Evolutionary conservation across 2,113 vertebrate species (phyloP).

Genomic region (Lepus timidus): DNA sequence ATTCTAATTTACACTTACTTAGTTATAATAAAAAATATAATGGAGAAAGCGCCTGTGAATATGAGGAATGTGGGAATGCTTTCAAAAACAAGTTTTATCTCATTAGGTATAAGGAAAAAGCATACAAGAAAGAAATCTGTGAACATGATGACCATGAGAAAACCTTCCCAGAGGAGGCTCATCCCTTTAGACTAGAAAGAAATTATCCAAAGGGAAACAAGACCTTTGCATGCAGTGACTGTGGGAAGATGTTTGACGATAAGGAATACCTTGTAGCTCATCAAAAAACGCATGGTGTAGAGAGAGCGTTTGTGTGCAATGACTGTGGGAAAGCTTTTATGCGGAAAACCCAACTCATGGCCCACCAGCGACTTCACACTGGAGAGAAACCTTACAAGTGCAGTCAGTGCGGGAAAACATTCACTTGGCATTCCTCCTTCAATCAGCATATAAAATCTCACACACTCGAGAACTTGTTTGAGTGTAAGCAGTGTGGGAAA

Average conservation of each 20-base stretch:
- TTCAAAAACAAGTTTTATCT: slow-evolving; percentile 16
- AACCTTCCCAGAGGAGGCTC: not conserved
- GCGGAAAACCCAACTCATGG: not conserved
- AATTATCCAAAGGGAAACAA: not conserved
- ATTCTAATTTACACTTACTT: not conserved
- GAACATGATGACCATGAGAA: not conserved
- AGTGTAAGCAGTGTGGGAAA: slow-evolving; percentile 69
- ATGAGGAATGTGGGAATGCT: not conserved
- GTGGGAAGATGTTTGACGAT: not conserved
- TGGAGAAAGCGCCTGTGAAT: not conserved
- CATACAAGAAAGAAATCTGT: not conserved
- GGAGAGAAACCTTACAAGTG: not conserved
- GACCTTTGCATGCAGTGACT: not conserved
- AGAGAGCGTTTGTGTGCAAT: too few species aligned
- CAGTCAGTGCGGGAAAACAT: not conserved
- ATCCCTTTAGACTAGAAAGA: not conserved
- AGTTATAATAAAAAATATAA: not conserved
- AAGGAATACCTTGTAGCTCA: not conserved
- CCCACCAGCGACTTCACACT: slow-evolving; percentile 1
- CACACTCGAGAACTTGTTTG: slow-evolving; percentile 54
- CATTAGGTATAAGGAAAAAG: not conserved
- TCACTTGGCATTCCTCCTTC: slow-evolving; percentile 49
- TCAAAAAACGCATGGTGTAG: too few species aligned
- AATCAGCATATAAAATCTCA: slow-evolving; percentile 71
- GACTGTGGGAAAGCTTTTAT: not conserved